Conservation (phyloP, 53 echinoderm and acorn worm species). For the Luidia sarsii region DNA sequence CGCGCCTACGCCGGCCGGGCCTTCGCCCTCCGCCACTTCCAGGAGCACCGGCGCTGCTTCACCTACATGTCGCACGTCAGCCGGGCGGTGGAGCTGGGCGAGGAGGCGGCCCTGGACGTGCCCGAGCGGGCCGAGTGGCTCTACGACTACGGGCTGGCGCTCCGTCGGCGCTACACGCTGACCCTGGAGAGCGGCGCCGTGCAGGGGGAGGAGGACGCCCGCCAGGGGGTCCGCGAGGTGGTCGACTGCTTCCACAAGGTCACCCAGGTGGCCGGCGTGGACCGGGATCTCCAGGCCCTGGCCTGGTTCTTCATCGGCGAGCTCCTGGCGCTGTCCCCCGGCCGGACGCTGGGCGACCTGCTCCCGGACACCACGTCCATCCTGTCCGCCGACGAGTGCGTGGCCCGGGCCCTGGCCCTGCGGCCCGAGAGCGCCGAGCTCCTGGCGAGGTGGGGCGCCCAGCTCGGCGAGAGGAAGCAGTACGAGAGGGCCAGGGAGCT, state of each 20-base stretch:
- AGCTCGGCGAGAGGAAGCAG: conserved; percentile 53
- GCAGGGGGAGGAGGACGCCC: background rate
- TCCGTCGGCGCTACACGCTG: conserved; percentile 57
- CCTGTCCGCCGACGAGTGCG: conserved; percentile 69
- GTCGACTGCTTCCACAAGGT: conserved; percentile 65
- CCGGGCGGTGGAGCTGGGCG: conserved; percentile 70
- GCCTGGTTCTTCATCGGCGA: conserved; percentile 87
- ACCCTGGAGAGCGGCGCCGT: conserved; percentile 17
- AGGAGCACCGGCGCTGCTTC: conserved; percentile 78
- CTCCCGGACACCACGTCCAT: conserved; percentile 39
- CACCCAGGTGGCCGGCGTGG: conserved; percentile 41
- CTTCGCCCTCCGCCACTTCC: conserved; percentile 79
- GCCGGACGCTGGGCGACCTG: conserved; percentile 54
- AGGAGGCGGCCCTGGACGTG: background rate
- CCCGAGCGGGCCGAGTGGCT: conserved; percentile 91
- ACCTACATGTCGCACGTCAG: conserved; percentile 74
- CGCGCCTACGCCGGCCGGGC: conserved; percentile 86
- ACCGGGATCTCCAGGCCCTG: conserved; percentile 48
- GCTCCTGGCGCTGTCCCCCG: conserved; percentile 53
- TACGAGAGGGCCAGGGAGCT: conserved; percentile 66
- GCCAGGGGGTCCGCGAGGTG: conserved; percentile 68
- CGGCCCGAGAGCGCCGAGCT: conserved; percentile 64
- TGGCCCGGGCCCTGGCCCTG: conserved; percentile 64
- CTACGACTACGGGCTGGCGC: conserved; percentile 79
- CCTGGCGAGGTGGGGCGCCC: conserved; percentile 66